Percentiles rank a stretch among this genome's conserved stretches.
phyloP scores from a whole-genome alignment of 1,140 invertebrate genomes.

The Akabosia matsudoensis region DNA sequence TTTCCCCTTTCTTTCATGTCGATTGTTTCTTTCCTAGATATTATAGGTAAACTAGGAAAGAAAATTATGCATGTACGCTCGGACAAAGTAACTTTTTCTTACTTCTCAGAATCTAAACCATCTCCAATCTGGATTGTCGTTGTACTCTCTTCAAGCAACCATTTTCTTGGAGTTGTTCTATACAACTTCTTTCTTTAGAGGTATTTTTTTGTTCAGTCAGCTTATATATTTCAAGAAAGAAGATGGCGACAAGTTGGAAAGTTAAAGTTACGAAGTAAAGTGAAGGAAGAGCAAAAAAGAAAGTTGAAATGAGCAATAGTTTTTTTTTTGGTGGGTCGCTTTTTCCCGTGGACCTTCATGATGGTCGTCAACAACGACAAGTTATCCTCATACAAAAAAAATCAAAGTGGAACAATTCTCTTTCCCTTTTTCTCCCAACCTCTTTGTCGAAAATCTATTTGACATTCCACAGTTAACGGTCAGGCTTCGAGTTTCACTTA shows the following conservation, averaged over 20 bases:
- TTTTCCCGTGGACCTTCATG: neutral
- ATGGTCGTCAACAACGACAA: constrained; percentile 2
- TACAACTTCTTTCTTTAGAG: too few species aligned
- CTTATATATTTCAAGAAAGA: constrained; percentile 21
- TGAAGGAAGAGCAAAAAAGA: constrained; percentile 25
- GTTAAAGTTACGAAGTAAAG: constrained; percentile 39
- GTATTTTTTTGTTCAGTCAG: constrained; percentile 17
- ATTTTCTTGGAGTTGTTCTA: too few species aligned
- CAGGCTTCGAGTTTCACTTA: too few species aligned
- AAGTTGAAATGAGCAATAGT: constrained; percentile 38
- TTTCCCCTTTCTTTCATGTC: neutral
- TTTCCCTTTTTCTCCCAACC: too few species aligned
- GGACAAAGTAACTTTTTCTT: too few species aligned
- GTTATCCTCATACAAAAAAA: constrained; percentile 5
- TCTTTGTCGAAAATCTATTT: too few species aligned
- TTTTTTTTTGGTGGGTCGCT: constrained; percentile 12
- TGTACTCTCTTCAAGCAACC: neutral
- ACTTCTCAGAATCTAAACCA: too few species aligned
- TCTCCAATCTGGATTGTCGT: constrained; percentile 11
- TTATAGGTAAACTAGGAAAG: too few species aligned
- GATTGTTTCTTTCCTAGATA: neutral
- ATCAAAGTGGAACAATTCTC: too few species aligned
- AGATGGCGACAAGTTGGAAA: constrained; percentile 32
- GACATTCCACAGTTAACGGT: too few species aligned
- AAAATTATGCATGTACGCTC: too few species aligned